Conservation (phyloP, 2,113 vertebrate species). For the Anoplopoma fimbria region DNA sequence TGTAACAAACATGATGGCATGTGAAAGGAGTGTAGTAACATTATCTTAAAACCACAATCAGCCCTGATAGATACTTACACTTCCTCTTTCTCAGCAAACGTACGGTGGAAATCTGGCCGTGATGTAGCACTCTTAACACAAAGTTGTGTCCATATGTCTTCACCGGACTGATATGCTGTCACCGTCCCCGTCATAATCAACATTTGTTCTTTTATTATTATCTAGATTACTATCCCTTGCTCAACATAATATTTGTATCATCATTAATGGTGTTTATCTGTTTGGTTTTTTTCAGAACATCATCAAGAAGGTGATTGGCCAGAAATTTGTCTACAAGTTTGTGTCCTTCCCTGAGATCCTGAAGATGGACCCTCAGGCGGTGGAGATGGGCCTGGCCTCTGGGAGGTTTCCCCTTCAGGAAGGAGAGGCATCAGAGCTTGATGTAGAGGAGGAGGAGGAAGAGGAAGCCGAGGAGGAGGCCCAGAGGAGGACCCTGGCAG, state of each 20-base stretch:
- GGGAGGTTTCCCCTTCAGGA: conserved; percentile 89
- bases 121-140: not conserved
- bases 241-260: not conserved
- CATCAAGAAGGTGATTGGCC: conserved; percentile 98
- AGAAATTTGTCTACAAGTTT: conserved; percentile 98
- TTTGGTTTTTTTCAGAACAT: conserved; percentile 93
- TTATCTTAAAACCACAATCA: conserved; percentile 32
- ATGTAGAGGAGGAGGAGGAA: conserved; percentile 86
- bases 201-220: not conserved
- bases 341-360: conserved; percentile 97
- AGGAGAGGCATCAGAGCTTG: conserved; percentile 83
- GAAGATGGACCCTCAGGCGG: conserved; percentile 93
- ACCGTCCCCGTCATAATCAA: not conserved
- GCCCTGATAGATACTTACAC: conserved; percentile 54
- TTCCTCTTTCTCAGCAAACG: conserved; percentile 61
- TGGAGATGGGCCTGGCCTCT: conserved; percentile 91
- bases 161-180: not conserved
- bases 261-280: not conserved
- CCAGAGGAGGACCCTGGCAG: conserved; percentile 80
- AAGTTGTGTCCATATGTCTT: not conserved
- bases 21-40: not conserved
- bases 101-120: not conserved
- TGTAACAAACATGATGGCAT: not conserved
- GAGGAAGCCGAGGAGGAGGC: conserved; percentile 88
- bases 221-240: not conserved